Conservation (phyloP, 1,140 invertebrate genomes). For the Drosophila murphyi region DNA sequence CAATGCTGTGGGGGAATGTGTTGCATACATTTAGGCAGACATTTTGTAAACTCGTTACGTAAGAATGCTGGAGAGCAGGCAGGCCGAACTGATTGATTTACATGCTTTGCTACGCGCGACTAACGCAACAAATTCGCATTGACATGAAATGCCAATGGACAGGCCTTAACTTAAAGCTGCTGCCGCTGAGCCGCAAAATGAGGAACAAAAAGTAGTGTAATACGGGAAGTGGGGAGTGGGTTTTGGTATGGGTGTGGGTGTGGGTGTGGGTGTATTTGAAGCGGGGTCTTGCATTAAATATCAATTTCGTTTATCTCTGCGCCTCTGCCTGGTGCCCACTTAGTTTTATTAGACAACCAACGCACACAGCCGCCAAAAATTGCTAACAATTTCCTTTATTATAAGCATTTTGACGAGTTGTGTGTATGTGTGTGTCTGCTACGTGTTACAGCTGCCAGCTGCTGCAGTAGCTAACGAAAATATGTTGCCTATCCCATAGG, state of each 20-base stretch:
- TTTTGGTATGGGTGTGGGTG: too few species aligned
- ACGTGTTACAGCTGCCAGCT: slow-evolving; percentile 49
- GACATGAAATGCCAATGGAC: slow-evolving; percentile 63
- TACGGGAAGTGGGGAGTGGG: too few species aligned
- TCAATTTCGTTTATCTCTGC: slow-evolving; percentile 75
- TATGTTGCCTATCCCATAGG: slow-evolving; percentile 68
- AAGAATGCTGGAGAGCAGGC: slow-evolving; percentile 31
- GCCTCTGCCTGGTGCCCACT: slow-evolving; percentile 60
- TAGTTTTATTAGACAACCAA: slow-evolving; percentile 77
- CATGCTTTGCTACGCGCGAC: slow-evolving; percentile 68
- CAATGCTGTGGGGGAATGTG: slow-evolving; percentile 40
- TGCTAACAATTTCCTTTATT: slow-evolving; percentile 82
- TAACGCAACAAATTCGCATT: slow-evolving; percentile 53
- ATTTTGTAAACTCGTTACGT: slow-evolving; percentile 43
- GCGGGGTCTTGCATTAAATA: slow-evolving; percentile 68
- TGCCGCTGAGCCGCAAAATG: slow-evolving; percentile 43
- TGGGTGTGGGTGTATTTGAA: neutral
- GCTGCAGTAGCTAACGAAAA: slow-evolving; percentile 56
- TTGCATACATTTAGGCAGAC: slow-evolving; percentile 56
- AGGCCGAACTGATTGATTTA: slow-evolving; percentile 76
- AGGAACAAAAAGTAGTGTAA: neutral
- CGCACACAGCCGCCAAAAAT: slow-evolving; percentile 58
- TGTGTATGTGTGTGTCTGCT: slow-evolving; percentile 14
- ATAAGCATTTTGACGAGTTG: slow-evolving; percentile 38
- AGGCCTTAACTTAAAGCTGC: slow-evolving; percentile 26